Evolutionary conservation across 2,888 invertebrate species (phyloP).

Genomic region (Desoria tigrina): DNA sequence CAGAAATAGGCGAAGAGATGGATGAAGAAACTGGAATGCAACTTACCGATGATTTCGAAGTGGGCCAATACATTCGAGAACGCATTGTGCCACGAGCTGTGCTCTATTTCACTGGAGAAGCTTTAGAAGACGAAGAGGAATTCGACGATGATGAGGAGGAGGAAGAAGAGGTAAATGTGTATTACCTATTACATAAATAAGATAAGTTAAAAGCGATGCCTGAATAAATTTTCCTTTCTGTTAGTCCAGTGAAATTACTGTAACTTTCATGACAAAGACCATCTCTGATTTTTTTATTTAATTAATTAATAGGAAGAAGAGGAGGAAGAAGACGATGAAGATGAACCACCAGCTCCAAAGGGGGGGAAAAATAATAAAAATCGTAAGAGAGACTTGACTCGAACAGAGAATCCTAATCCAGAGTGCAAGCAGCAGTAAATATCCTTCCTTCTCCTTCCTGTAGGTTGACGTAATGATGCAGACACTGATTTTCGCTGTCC

Average conservation of each 20-base stretch:
- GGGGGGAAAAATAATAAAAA: constrained; percentile 17
- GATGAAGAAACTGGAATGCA: constrained; percentile 86
- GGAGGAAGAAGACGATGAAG: constrained; percentile 27
- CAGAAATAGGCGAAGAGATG: constrained; percentile 65
- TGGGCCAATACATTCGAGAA: constrained; percentile 97
- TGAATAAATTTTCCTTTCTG: too few relatives aligned
- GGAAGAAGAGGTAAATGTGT: constrained; percentile 3
- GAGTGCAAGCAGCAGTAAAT: constrained; percentile 54
- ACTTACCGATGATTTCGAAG: constrained; percentile 93
- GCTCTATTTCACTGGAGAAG: constrained; percentile 85
- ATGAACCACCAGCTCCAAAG: neutral
- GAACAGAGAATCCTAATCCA: constrained; percentile 38
- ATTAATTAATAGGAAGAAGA: constrained; percentile 11
- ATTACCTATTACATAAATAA: too few relatives aligned
- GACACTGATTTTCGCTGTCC: too few relatives aligned
- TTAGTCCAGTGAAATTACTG: neutral
- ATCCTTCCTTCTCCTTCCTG: neutral
- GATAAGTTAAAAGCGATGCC: too few relatives aligned
- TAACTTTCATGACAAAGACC: neutral
- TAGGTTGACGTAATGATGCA: too few relatives aligned
- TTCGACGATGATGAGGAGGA: constrained; percentile 51
- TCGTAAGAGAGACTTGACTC: constrained; percentile 20
- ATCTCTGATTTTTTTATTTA: neutral
- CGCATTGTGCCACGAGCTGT: constrained; percentile 96
- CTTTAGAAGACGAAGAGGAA: constrained; percentile 49